A percentile compares a stretch with the other conserved stretches of the same genome.
Conservation (phyloP, 2,797 vertebrate genomes). For the Micropoecilia bifurca region DNA sequence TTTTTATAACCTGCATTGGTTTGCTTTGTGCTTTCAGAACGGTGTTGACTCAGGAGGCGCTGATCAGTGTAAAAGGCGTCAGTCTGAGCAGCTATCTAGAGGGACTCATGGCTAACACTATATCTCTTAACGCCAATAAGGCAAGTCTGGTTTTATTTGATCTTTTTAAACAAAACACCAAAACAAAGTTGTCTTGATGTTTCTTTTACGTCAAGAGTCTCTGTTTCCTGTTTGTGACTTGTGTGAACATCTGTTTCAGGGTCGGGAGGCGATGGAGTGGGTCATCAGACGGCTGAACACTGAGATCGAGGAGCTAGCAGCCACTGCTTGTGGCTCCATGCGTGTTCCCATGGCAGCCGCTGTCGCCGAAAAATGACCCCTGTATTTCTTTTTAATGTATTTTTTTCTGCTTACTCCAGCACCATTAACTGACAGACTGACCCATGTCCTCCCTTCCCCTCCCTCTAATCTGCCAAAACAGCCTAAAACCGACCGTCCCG, state of each 20-base stretch:
- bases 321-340: conserved; percentile 90
- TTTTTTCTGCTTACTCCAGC: not conserved
- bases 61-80: conserved; percentile 95
- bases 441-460: conserved; percentile 33
- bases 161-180: not conserved
- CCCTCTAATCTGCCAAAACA: conserved; percentile 44
- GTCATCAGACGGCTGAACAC: conserved; percentile 92
- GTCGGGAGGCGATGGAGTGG: conserved; percentile 98
- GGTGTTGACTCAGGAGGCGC: conserved; percentile 93
- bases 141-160: conserved; percentile 62
- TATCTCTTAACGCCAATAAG: conserved; percentile 94
- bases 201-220: not conserved
- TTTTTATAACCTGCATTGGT: not conserved
- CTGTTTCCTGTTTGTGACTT: not conserved
- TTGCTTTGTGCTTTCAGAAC: conserved; percentile 82
- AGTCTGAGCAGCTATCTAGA: conserved; percentile 97
- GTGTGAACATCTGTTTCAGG: conserved; percentile 74
- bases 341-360: conserved; percentile 92
- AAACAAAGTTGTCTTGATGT: not conserved
- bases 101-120: conserved; percentile 95
- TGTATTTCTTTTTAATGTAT: not conserved
- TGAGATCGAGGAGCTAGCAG: conserved; percentile 92
- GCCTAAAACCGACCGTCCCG: conserved; percentile 42
- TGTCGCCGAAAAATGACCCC: conserved; percentile 87
- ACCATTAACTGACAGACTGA: conserved; percentile 49